Percentiles rank a stretch among this genome's conserved stretches.
phyloP scores from a whole-genome alignment of 2,888 invertebrate genomes.

The Oligia strigilis region DNA sequence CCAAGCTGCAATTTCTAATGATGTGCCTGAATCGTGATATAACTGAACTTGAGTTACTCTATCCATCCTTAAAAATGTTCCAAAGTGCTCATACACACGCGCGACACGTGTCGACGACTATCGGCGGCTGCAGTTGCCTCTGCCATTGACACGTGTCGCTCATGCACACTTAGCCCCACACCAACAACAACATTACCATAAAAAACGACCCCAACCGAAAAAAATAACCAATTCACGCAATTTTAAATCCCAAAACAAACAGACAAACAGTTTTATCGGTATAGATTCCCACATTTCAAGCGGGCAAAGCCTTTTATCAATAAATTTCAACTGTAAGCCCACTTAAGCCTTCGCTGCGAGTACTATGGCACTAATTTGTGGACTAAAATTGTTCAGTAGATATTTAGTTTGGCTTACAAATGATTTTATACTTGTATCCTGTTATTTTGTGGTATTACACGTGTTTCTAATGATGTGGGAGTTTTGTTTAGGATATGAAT shows the following conservation, averaged over 20 bases:
- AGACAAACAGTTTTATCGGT: constrained; percentile 61
- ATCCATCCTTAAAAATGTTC: too few species aligned
- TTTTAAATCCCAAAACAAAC: constrained; percentile 47
- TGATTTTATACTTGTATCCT: constrained; percentile 57
- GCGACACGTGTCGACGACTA: too few species aligned
- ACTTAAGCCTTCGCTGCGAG: constrained; percentile 68
- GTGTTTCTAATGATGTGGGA: constrained; percentile 19
- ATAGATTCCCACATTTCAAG: constrained; percentile 70
- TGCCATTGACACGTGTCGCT: background rate
- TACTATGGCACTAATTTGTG: constrained; percentile 71
- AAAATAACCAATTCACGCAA: constrained; percentile 23
- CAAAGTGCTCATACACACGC: too few species aligned
- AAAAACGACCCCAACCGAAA: constrained; percentile 14
- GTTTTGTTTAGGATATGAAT: background rate
- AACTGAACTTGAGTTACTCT: too few species aligned
- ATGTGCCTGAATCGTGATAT: too few species aligned
- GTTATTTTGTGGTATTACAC: constrained; percentile 17
- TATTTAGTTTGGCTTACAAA: constrained; percentile 62
- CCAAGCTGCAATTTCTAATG: too few species aligned
- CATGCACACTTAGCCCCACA: background rate
- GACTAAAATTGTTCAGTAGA: constrained; percentile 62
- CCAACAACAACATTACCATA: background rate
- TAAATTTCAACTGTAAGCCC: constrained; percentile 73
- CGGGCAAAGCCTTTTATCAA: constrained; percentile 73
- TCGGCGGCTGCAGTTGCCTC: too few species aligned